Base-by-base conservation (phyloP, 2,113 vertebrate genomes). In the Phrynocephalus versicolor region DNA sequence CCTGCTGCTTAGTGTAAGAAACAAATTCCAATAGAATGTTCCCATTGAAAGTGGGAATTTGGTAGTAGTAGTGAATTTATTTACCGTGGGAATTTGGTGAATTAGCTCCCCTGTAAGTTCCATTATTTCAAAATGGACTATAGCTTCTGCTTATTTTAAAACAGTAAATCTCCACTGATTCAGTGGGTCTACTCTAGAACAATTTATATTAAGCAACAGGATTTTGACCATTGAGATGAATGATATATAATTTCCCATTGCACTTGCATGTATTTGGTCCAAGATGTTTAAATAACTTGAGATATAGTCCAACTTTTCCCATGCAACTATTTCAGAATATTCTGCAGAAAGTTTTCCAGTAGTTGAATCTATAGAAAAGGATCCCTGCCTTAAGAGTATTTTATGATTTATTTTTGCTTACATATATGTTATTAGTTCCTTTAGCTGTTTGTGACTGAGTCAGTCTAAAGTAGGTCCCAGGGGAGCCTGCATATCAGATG, bases 341-440 rank as follows among this genome's bases (percentile, higher is more conserved):
- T 13, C 60, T 13, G 12, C 8, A 9, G 83, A 73, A 67, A 14
- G 2, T 1, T 0, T 73, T 83, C 0, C 16, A 55, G 51, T 51
- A n/a, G 33, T 72, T 81, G 19, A 70, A 41, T 58, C 41, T 6
- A 39, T 55, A 23, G 33, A 77, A 41, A 82, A 65, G 79, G 65
- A 45, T 1, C 79, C 64, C 80, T 45, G 6, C 0, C 6, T 88
- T 60, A 78, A 33, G 14, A 79, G 23, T 84, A 90, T 71, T n/a
- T 89, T 94, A 51, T 81, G 76, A 41, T 37, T 92, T 88, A 2
- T 86, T 89, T 70, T 96, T 93, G 14, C 96, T 70, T 5, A 97
- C 78, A 58, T 92, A 91, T 23, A 97, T 71, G 67, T 90, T 95
- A 55, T 90, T 91, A 1, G 94, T 92, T 12, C 96, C 93, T 57